Percentiles rank a stretch among this genome's conserved stretches.
phyloP scores from a whole-genome alignment of 2,888 invertebrate genomes.

The Clunio marinus region DNA sequence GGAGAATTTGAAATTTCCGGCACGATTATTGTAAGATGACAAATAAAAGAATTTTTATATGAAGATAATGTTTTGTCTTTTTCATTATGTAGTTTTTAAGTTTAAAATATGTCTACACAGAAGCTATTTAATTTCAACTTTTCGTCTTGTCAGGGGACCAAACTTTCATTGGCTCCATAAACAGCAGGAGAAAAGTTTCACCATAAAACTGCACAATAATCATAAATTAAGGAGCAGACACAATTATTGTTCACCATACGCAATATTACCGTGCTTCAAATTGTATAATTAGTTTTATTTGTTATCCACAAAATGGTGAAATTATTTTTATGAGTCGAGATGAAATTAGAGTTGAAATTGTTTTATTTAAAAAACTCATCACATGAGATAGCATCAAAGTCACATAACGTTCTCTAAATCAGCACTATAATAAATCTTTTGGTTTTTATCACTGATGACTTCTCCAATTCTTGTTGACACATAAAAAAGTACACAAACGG shows the following conservation, averaged over 20 bases:
- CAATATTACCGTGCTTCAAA: slow-evolving; percentile 26
- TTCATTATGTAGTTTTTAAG: too few relatives aligned
- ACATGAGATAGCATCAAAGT: background rate
- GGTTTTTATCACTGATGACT: slow-evolving; percentile 16
- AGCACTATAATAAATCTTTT: background rate
- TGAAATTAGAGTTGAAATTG: slow-evolving; percentile 12
- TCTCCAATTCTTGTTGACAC: slow-evolving; percentile 21
- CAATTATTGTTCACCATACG: slow-evolving; percentile 25
- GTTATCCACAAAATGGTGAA: slow-evolving; percentile 15
- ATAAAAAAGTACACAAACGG: background rate
- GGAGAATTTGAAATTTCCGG: too few relatives aligned
- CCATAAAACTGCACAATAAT: slow-evolving; percentile 36
- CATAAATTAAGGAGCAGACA: slow-evolving; percentile 36
- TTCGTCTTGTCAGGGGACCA: background rate
- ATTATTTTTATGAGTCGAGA: slow-evolving; percentile 13
- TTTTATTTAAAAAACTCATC: background rate
- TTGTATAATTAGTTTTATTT: slow-evolving; percentile 36
- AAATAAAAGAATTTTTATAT: too few relatives aligned
- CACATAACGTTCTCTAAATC: too few relatives aligned
- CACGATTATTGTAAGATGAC: too few relatives aligned
- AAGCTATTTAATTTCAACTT: too few relatives aligned
- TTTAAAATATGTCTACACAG: too few relatives aligned
- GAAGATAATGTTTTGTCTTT: too few relatives aligned
- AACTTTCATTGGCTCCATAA: background rate
- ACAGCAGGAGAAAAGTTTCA: slow-evolving; percentile 24